A percentile compares a stretch with the other conserved stretches of the same genome.
phyloP scores from a whole-genome alignment of 2,113 vertebrate species.

The Atrichornis clamosus region DNA sequence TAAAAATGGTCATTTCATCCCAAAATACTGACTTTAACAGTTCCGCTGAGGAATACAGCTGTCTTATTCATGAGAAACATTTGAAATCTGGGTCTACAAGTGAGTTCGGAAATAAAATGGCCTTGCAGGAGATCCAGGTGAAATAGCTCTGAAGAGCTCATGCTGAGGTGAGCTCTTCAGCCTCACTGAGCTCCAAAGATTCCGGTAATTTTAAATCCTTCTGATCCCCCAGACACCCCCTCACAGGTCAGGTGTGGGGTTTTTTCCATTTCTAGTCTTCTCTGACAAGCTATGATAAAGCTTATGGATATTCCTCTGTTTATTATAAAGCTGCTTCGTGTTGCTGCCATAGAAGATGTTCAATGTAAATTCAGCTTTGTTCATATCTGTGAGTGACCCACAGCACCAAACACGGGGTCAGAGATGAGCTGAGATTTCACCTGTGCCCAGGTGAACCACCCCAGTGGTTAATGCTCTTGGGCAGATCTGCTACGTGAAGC shows the following conservation, averaged over 20 bases:
- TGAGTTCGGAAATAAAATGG: not conserved
- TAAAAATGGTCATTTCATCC: not conserved
- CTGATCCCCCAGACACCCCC: not conserved
- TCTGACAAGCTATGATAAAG: not conserved
- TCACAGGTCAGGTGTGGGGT: not conserved
- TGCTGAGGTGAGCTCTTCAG: not conserved
- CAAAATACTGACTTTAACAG: not conserved
- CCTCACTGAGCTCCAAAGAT: not conserved
- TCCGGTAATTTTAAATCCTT: not conserved
- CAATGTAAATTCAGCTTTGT: not conserved
- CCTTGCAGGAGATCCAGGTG: not conserved
- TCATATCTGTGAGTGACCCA: not conserved
- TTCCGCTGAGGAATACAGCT: not conserved
- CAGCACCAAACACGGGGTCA: not conserved
- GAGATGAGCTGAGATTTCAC: not conserved
- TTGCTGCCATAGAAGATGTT: not conserved
- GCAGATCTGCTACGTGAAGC: not conserved
- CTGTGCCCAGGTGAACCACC: constrained; percentile 17
- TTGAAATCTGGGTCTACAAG: not conserved
- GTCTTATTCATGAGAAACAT: not conserved
- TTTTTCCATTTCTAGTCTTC: not conserved
- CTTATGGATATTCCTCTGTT: not conserved
- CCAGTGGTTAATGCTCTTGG: not conserved
- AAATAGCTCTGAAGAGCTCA: not conserved
- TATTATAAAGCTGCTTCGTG: not conserved